Evolutionary conservation across 2,888 invertebrate genomes (phyloP).

Genomic region (Lutraria lutraria): DNA sequence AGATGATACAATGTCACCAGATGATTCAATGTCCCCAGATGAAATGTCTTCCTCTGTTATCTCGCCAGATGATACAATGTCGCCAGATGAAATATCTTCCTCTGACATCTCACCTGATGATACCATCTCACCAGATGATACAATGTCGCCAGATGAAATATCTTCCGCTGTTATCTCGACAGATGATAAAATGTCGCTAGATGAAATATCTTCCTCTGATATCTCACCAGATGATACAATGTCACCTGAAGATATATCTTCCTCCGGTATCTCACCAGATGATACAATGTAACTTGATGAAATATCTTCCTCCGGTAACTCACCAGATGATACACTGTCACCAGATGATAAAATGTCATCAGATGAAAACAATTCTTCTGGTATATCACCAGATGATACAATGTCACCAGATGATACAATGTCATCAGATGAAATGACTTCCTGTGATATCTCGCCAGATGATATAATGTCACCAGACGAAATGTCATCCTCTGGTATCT

Average conservation of each 20-base stretch:
- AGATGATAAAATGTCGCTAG: neutral
- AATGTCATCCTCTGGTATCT: neutral
- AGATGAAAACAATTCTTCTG: neutral
- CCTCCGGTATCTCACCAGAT: neutral
- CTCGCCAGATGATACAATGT: conserved; percentile 18
- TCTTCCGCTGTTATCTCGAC: neutral
- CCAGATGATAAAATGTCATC: neutral
- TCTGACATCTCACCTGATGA: conserved; percentile 17
- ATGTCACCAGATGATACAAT: neutral
- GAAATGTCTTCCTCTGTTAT: neutral
- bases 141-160: neutral
- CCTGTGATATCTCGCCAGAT: neutral
- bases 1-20: conserved; percentile 6
- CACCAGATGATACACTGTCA: conserved; percentile 14
- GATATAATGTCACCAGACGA: neutral
- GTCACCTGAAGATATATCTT: conserved; percentile 32
- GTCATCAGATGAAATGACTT: conserved; percentile 4
- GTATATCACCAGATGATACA: neutral
- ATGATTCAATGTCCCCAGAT: neutral
- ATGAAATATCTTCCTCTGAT: neutral
- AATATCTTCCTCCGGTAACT: neutral
- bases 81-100: neutral
- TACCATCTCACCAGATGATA: neutral
- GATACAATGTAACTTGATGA: neutral
- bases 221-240: neutral